A percentile compares a stretch with the other conserved stretches of the same genome.
phyloP scores from a whole-genome alignment of 2,888 invertebrate species.

The Pomacea canaliculata region DNA sequence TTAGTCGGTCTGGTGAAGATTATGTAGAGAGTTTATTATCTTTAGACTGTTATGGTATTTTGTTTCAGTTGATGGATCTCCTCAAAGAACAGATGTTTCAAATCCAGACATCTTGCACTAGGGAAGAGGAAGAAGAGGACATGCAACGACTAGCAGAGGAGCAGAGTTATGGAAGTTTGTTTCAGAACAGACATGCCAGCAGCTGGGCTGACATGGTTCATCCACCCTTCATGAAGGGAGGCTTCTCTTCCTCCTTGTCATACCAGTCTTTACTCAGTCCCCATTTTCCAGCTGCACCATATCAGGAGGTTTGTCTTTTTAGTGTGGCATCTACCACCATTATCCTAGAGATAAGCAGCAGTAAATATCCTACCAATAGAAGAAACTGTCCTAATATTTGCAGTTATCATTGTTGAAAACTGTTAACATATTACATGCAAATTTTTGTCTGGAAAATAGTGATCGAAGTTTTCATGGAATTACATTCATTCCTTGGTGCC shows the following conservation, averaged over 20 bases:
- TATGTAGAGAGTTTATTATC: too few relatives aligned
- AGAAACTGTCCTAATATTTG: too few relatives aligned
- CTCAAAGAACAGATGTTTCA: conserved; percentile 62
- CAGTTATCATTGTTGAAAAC: too few relatives aligned
- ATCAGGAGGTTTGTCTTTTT: background rate
- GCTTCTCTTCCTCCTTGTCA: conserved; percentile 14
- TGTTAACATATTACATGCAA: too few relatives aligned
- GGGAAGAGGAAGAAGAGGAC: conserved; percentile 38
- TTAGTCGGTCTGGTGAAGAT: too few relatives aligned
- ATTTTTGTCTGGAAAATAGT: too few relatives aligned
- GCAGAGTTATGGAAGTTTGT: background rate
- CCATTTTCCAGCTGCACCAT: too few relatives aligned
- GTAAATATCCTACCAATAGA: too few relatives aligned
- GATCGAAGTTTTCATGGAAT: too few relatives aligned
- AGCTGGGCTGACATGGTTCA: conserved; percentile 23
- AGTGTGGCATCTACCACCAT: background rate
- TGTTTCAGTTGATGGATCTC: conserved; percentile 59
- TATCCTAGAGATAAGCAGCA: too few relatives aligned
- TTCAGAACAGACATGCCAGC: background rate
- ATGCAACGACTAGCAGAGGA: conserved; percentile 22
- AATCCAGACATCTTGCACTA: conserved; percentile 43
- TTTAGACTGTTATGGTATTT: too few relatives aligned
- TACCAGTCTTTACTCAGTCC: conserved; percentile 1
- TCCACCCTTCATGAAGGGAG: background rate
- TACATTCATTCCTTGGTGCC: too few relatives aligned